phyloP scores from a whole-genome alignment of 2,888 invertebrate genomes.

The Tenthredo amoena region DNA sequence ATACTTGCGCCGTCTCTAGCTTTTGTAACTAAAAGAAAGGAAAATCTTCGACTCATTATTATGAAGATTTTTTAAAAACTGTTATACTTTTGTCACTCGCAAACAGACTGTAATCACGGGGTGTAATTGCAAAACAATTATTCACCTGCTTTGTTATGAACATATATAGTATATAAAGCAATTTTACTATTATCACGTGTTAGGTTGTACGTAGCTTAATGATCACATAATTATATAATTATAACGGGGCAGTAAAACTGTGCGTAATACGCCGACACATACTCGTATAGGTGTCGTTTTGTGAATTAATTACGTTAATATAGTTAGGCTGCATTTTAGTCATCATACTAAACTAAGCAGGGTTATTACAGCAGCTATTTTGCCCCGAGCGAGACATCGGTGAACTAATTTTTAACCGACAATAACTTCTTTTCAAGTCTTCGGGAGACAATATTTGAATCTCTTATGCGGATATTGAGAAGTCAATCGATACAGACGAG shows the following conservation, averaged over 20 bases:
- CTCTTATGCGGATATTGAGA: background rate
- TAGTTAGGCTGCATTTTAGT: slow-evolving; percentile 19
- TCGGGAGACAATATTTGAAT: background rate
- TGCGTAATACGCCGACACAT: slow-evolving; percentile 9
- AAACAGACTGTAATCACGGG: background rate
- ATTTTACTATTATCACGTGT: slow-evolving; percentile 24
- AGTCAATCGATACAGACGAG: background rate
- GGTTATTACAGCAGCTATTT: background rate
- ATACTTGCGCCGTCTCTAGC: background rate
- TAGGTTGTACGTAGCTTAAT: background rate
- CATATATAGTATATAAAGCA: background rate
- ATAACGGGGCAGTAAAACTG: background rate
- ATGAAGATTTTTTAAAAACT: background rate
- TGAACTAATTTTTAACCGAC: background rate
- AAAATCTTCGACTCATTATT: slow-evolving; percentile 8
- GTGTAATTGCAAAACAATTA: slow-evolving; percentile 10
- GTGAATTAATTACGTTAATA: slow-evolving; percentile 29
- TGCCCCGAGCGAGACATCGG: background rate
- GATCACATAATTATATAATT: background rate
- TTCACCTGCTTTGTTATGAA: slow-evolving; percentile 12
- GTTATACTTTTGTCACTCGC: background rate
- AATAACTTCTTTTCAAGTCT: background rate
- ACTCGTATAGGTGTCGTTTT: background rate
- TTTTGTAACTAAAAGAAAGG: background rate
- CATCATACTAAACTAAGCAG: background rate